Percentiles rank a stretch among this genome's conserved stretches.
Evolutionary conservation across 2,888 invertebrate genomes (phyloP).

Genomic region (Trichacis sp.): DNA sequence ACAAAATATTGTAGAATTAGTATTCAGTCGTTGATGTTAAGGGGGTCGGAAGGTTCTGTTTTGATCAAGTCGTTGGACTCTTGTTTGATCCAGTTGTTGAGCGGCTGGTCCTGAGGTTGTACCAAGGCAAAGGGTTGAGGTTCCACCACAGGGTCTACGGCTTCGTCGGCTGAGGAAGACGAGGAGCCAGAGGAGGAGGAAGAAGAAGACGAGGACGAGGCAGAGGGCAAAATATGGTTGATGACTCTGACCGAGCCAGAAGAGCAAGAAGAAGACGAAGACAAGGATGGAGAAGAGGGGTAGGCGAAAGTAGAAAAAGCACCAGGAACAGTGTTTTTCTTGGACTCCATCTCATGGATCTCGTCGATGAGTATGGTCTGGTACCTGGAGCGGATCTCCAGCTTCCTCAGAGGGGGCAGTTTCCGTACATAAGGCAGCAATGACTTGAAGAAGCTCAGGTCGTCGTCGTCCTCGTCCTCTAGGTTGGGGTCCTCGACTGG

Average conservation of each 20-base stretch:
- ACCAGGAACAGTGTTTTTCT: slow-evolving; percentile 8
- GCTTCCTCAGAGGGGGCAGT: slow-evolving; percentile 30
- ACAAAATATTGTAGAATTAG: too few relatives aligned
- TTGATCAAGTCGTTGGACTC: too few relatives aligned
- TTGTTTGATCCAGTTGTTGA: too few relatives aligned
- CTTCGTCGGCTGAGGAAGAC: too few relatives aligned
- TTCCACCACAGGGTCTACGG: too few relatives aligned
- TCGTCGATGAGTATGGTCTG: slow-evolving; percentile 35
- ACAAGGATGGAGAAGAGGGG: slow-evolving; percentile 30
- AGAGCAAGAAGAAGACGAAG: slow-evolving; percentile 16
- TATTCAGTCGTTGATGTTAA: neutral
- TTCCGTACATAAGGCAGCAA: slow-evolving; percentile 33
- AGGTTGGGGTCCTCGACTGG: neutral
- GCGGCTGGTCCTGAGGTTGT: too few relatives aligned
- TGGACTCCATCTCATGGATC: slow-evolving; percentile 29
- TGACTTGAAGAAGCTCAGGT: slow-evolving; percentile 33
- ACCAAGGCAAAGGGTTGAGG: too few relatives aligned
- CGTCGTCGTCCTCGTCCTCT: slow-evolving; percentile 31
- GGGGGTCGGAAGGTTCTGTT: neutral
- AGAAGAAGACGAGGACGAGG: neutral
- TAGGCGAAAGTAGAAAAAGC: slow-evolving; percentile 35
- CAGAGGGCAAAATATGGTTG: too few relatives aligned
- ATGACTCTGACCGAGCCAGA: too few relatives aligned
- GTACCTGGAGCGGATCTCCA: slow-evolving; percentile 29
- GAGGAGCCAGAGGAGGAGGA: too few relatives aligned